phyloP scores from a whole-genome alignment of 2,888 invertebrate genomes.

The Perdita meconis region DNA sequence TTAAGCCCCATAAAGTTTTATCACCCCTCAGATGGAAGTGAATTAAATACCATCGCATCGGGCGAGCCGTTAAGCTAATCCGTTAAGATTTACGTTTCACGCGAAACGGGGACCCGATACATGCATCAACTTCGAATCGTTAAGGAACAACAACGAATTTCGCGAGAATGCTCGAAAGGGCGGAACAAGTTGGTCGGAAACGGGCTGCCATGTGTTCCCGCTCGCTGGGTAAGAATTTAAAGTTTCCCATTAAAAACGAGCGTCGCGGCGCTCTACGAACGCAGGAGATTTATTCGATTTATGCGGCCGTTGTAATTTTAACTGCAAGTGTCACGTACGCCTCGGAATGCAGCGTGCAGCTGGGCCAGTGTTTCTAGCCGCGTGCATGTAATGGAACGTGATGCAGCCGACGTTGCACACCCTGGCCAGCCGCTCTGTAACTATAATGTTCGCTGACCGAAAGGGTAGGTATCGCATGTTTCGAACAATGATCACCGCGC shows the following conservation, averaged over 20 bases:
- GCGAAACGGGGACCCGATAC: no score
- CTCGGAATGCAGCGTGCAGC: conserved; percentile 45
- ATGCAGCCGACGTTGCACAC: conserved; percentile 25
- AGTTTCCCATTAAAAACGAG: conserved; percentile 28
- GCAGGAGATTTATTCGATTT: conserved; percentile 49
- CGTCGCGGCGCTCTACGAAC: conserved; percentile 7
- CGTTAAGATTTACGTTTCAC: no score
- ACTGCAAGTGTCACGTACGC: conserved; percentile 52
- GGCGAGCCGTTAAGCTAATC: no score
- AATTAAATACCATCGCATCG: no score
- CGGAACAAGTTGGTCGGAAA: not conserved
- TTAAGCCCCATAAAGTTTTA: no score
- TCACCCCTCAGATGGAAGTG: no score
- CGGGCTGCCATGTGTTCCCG: not conserved
- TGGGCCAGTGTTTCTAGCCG: conserved; percentile 27
- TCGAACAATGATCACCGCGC: not conserved
- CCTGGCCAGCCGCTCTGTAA: not conserved
- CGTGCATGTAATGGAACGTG: conserved; percentile 52
- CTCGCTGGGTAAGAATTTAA: conserved; percentile 25
- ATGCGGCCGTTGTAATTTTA: conserved; percentile 30
- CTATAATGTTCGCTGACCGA: conserved; percentile 20
- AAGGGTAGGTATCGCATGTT: conserved; percentile 13
- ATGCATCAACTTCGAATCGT: no score
- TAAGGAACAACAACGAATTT: no score
- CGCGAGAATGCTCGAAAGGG: not conserved